phyloP scores from a whole-genome alignment of 2,888 invertebrate genomes.

The Spilarctia lutea region DNA sequence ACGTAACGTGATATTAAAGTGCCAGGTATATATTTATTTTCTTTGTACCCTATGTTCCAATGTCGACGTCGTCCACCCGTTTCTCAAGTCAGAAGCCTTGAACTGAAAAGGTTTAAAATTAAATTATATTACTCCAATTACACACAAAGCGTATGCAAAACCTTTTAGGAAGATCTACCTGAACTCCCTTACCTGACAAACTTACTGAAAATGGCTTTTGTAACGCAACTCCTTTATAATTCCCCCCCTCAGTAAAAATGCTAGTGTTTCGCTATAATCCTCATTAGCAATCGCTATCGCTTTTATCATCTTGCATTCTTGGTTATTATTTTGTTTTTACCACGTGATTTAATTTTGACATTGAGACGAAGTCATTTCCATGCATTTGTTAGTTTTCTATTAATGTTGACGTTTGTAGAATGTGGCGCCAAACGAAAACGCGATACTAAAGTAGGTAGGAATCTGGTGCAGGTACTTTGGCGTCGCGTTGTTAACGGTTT shows the following conservation, averaged over 20 bases:
- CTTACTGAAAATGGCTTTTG: background rate
- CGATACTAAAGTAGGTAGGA: no score
- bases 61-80: background rate
- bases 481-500: no score
- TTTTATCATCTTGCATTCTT: no score
- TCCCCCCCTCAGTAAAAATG: no score
- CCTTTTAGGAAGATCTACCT: conserved; percentile 10
- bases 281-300: no score
- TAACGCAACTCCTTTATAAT: conserved; percentile 4
- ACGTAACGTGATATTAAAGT: background rate
- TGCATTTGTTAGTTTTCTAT: no score
- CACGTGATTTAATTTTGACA: conserved; percentile 17
- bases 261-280: conserved; percentile 26
- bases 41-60: background rate
- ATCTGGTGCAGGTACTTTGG: no score
- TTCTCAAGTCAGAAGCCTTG: conserved; percentile 1
- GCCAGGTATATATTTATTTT: background rate
- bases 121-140: conserved; percentile 20
- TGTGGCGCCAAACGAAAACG: no score
- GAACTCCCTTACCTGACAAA: conserved; percentile 1
- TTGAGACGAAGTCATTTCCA: no score
- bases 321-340: conserved; percentile 3
- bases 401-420: no score
- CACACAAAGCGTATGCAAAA: conserved; percentile 17
- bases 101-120: conserved; percentile 13